phyloP scores from a whole-genome alignment of 2,797 vertebrate genomes.

The Ctenopoma multispine region DNA sequence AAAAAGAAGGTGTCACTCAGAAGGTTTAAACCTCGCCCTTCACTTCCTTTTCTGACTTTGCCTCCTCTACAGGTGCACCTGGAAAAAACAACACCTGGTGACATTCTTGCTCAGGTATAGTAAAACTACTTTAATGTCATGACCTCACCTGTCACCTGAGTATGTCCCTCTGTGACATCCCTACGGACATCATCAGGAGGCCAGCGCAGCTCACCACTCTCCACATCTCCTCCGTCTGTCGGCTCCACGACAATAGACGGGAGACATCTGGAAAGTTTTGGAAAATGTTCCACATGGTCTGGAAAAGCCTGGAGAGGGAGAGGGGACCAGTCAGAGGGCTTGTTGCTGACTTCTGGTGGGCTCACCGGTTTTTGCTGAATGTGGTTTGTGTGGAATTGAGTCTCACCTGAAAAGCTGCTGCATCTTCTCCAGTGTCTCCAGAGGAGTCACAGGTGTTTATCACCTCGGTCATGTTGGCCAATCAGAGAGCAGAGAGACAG shows the following conservation, averaged over 20 bases:
- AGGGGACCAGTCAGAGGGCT: constrained; percentile 17
- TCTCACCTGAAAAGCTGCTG: constrained; percentile 83
- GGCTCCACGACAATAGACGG: constrained; percentile 89
- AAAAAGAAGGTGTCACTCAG: constrained; percentile 10
- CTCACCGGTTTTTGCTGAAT: neutral
- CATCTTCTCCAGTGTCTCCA: constrained; percentile 80
- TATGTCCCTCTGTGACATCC: constrained; percentile 41
- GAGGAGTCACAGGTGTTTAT: constrained; percentile 84
- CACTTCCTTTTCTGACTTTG: constrained; percentile 35
- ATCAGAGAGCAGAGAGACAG: constrained; percentile 14
- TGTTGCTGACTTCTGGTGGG: neutral
- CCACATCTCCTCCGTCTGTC: constrained; percentile 84
- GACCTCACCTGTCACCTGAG: constrained; percentile 44
- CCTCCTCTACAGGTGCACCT: constrained; percentile 46
- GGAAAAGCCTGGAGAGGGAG: constrained; percentile 26
- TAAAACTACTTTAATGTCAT: neutral
- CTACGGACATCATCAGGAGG: constrained; percentile 83
- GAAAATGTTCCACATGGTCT: constrained; percentile 19
- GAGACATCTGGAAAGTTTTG: constrained; percentile 83
- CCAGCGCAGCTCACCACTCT: constrained; percentile 90
- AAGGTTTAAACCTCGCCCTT: constrained; percentile 46
- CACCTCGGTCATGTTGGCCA: constrained; percentile 85
- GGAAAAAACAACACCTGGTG: constrained; percentile 2
- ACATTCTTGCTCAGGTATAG: constrained; percentile 8
- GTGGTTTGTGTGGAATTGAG: neutral